phyloP scores from a whole-genome alignment of 2,888 invertebrate species.

The Coelopa pilipes region DNA sequence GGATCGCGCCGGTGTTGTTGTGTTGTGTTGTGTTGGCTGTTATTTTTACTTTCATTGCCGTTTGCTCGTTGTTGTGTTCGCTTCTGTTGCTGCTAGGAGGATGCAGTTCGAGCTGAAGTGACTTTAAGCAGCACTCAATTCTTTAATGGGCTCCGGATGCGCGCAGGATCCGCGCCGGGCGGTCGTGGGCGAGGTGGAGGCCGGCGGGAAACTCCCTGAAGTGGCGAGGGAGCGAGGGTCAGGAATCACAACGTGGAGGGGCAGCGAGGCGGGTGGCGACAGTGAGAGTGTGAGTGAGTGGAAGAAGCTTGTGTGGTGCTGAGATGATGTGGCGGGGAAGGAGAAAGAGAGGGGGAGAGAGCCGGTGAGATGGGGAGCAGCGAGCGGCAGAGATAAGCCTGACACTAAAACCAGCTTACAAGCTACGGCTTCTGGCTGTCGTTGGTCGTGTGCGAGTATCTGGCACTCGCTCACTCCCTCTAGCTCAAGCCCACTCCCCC shows the following conservation, averaged over 20 bases:
- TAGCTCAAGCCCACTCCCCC: too few species aligned
- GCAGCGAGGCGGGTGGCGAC: background rate
- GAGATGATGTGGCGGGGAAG: background rate
- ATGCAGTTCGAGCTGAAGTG: background rate
- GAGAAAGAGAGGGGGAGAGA: background rate
- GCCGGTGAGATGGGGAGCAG: background rate
- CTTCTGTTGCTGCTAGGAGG: background rate
- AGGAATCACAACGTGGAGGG: background rate
- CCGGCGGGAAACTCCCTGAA: background rate
- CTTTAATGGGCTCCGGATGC: conserved; percentile 2
- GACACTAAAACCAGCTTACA: conserved; percentile 23
- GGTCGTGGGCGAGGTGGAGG: background rate
- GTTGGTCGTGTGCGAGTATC: conserved; percentile 3
- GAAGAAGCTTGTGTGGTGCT: background rate
- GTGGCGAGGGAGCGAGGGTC: background rate
- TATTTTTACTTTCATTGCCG: conserved; percentile 16
- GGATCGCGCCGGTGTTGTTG: too few species aligned
- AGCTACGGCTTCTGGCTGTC: background rate
- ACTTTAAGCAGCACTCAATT: conserved; percentile 31
- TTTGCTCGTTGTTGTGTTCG: conserved; percentile 19
- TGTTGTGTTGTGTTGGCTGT: conserved; percentile 12
- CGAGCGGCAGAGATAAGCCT: conserved; percentile 23
- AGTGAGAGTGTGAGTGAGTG: background rate
- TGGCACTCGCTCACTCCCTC: background rate
- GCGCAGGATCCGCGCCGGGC: background rate